Evolutionary conservation across 1,140 invertebrate species (phyloP).

Genomic region (Drosophila tristis): DNA sequence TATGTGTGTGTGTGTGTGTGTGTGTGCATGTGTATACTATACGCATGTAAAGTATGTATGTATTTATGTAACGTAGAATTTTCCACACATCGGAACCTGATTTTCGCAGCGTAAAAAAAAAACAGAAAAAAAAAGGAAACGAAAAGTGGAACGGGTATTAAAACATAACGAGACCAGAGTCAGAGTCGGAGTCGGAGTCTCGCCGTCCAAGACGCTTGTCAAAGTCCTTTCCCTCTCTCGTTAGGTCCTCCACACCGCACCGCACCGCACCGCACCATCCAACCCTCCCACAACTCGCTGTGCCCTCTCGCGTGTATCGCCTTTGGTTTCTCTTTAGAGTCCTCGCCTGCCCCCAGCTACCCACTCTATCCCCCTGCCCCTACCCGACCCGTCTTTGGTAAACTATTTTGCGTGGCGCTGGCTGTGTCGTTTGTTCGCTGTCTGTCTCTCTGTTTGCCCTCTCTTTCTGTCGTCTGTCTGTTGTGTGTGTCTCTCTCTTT

Average conservation of each 20-base stretch:
- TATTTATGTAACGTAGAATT: constrained; percentile 27
- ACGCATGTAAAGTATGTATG: constrained; percentile 18
- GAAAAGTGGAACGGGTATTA: constrained; percentile 26
- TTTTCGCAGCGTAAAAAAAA: constrained; percentile 4
- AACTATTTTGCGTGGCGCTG: too few relatives aligned
- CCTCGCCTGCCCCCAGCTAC: constrained; percentile 1
- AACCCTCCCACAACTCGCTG: constrained; percentile 6
- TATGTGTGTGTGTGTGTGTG: too few relatives aligned
- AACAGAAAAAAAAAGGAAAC: background rate
- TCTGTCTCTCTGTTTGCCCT: constrained; percentile 1
- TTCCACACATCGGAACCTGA: constrained; percentile 27
- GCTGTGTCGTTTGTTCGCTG: too few relatives aligned
- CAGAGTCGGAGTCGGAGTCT: too few relatives aligned
- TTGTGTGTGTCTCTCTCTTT: constrained; percentile 42
- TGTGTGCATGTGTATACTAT: too few relatives aligned
- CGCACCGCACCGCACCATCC: background rate
- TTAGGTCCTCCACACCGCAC: background rate
- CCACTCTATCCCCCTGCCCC: constrained; percentile 1
- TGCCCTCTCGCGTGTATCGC: background rate
- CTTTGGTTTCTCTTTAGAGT: too few relatives aligned
- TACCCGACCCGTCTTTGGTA: too few relatives aligned
- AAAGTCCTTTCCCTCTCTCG: constrained; percentile 33
- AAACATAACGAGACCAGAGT: constrained; percentile 7
- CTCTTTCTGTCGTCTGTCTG: constrained; percentile 18
- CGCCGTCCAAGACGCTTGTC: background rate